phyloP scores from a whole-genome alignment of 2,113 vertebrate genomes.

The Cottus gobio region DNA sequence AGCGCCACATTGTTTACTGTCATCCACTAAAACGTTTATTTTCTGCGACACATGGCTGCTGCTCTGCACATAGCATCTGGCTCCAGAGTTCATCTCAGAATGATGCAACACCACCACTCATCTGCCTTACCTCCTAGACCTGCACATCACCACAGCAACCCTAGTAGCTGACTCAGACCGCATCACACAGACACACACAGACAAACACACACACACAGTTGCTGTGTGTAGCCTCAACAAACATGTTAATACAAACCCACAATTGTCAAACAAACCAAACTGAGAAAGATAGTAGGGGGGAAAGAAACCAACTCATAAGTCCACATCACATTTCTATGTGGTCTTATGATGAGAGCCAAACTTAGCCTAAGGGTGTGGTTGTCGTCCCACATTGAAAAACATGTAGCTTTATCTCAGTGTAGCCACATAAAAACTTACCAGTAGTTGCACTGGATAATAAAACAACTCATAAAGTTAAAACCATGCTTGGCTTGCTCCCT shows the following conservation, averaged over 20 bases:
- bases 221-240: slow-evolving; percentile 6
- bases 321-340: slow-evolving; percentile 45
- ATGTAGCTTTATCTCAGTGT: slow-evolving; percentile 7
- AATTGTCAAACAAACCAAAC: slow-evolving; percentile 11
- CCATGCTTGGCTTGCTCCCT: neutral
- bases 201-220: neutral
- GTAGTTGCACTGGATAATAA: neutral
- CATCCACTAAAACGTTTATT: slow-evolving; percentile 28
- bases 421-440: slow-evolving; percentile 11
- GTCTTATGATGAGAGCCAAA: slow-evolving; percentile 61
- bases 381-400: slow-evolving; percentile 32
- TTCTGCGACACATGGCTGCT: slow-evolving; percentile 27
- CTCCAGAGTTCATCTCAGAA: slow-evolving; percentile 30
- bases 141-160: slow-evolving; percentile 10
- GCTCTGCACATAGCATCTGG: slow-evolving; percentile 58
- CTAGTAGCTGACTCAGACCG: slow-evolving; percentile 45
- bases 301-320: slow-evolving; percentile 28
- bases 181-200: slow-evolving; percentile 35
- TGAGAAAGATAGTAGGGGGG: neutral
- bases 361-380: slow-evolving; percentile 50
- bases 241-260: slow-evolving; percentile 36
- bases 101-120: slow-evolving; percentile 73
- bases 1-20: slow-evolving; percentile 25
- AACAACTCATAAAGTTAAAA: neutral
- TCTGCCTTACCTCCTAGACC: slow-evolving; percentile 26